Evolutionary conservation across 2,888 invertebrate genomes (phyloP).

Genomic region (Schrankia costaestrigalis): DNA sequence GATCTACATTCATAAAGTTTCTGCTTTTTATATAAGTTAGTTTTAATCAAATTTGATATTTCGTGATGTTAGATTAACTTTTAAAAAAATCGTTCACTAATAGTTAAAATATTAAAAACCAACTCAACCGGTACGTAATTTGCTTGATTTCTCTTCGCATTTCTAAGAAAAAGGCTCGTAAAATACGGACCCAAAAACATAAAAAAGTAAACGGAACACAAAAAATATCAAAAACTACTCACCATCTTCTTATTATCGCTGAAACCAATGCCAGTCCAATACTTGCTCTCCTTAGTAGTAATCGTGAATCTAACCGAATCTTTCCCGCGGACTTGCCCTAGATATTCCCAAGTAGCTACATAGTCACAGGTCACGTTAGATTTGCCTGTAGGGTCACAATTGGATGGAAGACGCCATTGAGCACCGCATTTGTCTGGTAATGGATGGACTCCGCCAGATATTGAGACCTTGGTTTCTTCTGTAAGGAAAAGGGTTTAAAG

Average conservation of each 20-base stretch:
- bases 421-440: conserved; percentile 84
- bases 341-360: conserved; percentile 89
- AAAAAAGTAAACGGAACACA: too few relatives aligned
- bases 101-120: not conserved
- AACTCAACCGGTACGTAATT: too few relatives aligned
- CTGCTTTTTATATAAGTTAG: too few relatives aligned
- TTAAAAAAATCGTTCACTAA: not conserved
- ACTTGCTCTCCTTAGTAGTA: conserved; percentile 86
- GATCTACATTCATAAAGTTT: not conserved
- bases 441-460: conserved; percentile 58
- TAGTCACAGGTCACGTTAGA: conserved; percentile 87
- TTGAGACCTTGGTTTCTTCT: conserved; percentile 73
- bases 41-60: too few relatives aligned
- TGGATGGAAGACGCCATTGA: conserved; percentile 87
- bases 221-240: conserved; percentile 8
- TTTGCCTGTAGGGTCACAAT: conserved; percentile 76
- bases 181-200: too few relatives aligned
- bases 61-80: not conserved
- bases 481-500: too few relatives aligned
- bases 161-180: too few relatives aligned
- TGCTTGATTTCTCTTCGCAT: too few relatives aligned
- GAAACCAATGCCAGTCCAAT: conserved; percentile 96
- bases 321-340: conserved; percentile 80
- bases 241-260: conserved; percentile 92
- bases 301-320: conserved; percentile 91